A percentile compares a stretch with the other conserved stretches of the same genome.
Conservation (phyloP, 2,888 invertebrate species). For the Caenorhabditis becei region DNA sequence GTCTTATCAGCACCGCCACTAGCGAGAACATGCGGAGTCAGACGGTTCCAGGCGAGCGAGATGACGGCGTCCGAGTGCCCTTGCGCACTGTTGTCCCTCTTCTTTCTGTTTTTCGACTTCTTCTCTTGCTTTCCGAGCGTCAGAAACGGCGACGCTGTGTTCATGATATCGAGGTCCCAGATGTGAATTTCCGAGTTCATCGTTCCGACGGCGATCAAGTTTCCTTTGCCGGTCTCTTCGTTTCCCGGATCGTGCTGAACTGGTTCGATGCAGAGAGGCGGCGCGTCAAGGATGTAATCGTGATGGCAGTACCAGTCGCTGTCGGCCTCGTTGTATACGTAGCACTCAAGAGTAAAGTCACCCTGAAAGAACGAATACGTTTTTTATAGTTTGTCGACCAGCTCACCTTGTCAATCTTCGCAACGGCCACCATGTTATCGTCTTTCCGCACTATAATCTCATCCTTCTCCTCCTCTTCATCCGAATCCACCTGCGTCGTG, state of each 20-base stretch:
- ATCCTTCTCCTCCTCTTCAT: constrained; percentile 84
- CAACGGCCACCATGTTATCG: constrained; percentile 92
- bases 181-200: constrained; percentile 94
- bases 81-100: constrained; percentile 75
- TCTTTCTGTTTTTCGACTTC: constrained; percentile 62
- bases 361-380: constrained; percentile 73
- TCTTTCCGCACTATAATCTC: constrained; percentile 91
- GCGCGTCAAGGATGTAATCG: constrained; percentile 91
- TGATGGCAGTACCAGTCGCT: constrained; percentile 91
- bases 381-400: too few relatives aligned
- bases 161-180: constrained; percentile 97
- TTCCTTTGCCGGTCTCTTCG: constrained; percentile 85
- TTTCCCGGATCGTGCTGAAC: constrained; percentile 90
- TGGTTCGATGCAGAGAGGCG: constrained; percentile 94
- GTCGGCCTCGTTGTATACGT: constrained; percentile 92
- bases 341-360: constrained; percentile 74
- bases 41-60: constrained; percentile 91
- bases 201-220: constrained; percentile 92
- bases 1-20: constrained; percentile 93
- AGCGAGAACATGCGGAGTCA: constrained; percentile 87
- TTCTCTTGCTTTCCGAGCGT: constrained; percentile 84
- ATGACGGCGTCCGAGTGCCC: constrained; percentile 93
- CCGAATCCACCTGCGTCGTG: constrained; percentile 73
- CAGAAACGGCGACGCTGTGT: constrained; percentile 91
- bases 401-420: constrained; percentile 90